Base-by-base conservation (phyloP, 1,140 invertebrate genomes). In the Cotesia glomerata region DNA sequence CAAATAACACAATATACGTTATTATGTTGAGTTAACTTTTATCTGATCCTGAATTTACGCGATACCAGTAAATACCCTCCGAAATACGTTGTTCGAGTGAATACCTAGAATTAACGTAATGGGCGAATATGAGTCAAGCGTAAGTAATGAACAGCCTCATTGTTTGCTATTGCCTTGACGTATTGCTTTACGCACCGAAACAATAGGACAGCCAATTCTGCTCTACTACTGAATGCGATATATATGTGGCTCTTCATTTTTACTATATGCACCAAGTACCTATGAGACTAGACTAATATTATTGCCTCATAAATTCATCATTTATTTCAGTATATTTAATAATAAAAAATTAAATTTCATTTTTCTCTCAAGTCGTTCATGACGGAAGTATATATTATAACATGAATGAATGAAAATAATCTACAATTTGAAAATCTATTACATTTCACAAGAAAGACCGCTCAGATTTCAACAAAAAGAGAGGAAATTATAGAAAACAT, bases 91-190 rank as follows among this genome's bases (percentile, higher is more conserved):
- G 49, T 63, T 68, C 54, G 58, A 61, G 65, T 71, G 69, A 75
- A 69, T 69, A 71, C 69, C 63, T 45, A 66, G 67, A 77, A 74
- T 56, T 65, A 67, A 61, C 72, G 79, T 78, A 81, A 80, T 80
- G 75, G 71, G 67, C 69, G 66, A 56, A 64, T 74, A 70, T 74
- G 74, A 67, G 68, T 66, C 68, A 74, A 61, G 54, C 71, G 79
- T 75, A 76, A 72, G 75, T 82, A 81, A 80, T 76, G 77, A 79
- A 81, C 79, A 78, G 76, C 72, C 75, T 68, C 74, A 81, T 82
- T 83, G 80, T 81, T 80, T 82, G 78, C 74, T 73, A 73, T 77
- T 75, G 73, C 77, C 78, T 82, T 79, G 76, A 69, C 76, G 69
- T 77, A 73, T 80, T 70, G 77, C 74, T 75, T 70, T 63, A 62